Percentiles rank a stretch among this genome's conserved stretches.
Evolutionary conservation across 2,888 invertebrate species (phyloP).

Genomic region (Rhyacophila evoluta): DNA sequence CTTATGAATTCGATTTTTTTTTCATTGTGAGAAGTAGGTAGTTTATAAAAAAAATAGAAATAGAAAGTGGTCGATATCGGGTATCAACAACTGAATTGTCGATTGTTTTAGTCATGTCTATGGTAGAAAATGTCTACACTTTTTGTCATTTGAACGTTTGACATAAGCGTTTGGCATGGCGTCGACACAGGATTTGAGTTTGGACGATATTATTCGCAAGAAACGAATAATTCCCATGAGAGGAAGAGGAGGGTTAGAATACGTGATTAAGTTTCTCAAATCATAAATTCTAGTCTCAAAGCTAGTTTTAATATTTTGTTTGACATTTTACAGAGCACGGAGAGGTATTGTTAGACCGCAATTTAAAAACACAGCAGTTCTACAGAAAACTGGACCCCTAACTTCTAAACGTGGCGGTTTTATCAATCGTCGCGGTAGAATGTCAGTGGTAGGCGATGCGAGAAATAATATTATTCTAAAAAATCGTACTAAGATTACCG

Average conservation of each 20-base stretch:
- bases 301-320: background rate
- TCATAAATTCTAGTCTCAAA: background rate
- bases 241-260: conserved; percentile 46
- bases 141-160: background rate
- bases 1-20: too few species aligned
- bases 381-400: background rate
- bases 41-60: too few species aligned
- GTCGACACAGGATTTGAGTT: conserved; percentile 59
- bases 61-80: too few species aligned
- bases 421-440: conserved; percentile 23
- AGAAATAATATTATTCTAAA: conserved; percentile 83
- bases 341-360: conserved; percentile 39
- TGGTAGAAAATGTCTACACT: background rate
- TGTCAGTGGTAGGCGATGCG: conserved; percentile 72
- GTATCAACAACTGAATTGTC: background rate
- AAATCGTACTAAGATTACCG: conserved; percentile 79
- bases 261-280: background rate
- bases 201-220: conserved; percentile 68
- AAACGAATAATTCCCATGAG: conserved; percentile 56
- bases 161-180: conserved; percentile 35
- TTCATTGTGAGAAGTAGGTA: too few species aligned
- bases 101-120: background rate
- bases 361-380: conserved; percentile 32
- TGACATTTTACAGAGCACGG: conserved; percentile 26
- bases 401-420: conserved; percentile 37